Base-by-base conservation (phyloP, 2,113 vertebrate species). In the Acanthisitta chloris region DNA sequence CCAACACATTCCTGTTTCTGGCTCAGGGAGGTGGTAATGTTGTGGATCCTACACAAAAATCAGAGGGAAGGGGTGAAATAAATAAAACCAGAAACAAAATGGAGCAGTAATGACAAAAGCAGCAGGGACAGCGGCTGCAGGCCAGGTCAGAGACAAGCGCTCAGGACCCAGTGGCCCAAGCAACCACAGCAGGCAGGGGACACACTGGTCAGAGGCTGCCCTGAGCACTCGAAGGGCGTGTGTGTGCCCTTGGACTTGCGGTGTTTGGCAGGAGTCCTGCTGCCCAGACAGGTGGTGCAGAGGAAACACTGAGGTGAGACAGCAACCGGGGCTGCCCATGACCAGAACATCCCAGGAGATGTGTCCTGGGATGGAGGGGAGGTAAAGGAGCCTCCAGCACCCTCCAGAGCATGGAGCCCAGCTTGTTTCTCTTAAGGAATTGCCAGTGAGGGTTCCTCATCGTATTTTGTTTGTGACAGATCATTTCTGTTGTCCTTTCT, bases 391-490 rank as follows among this genome's bases (percentile, higher is more conserved):
- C 23, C 43, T 23, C 28, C 20, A 23, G 43, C 43, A 40, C 33
- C 43, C 8, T 16, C 52, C 17, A 5, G 14, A 10, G 14, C 17
- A 6, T 10, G 6, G 57, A 78, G 61, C 65, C 59, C 1, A 3
- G 43, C 16, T 48, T 14, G 5, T 19, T 17, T 28, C 33, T 48
- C 64, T 12, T 2, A 26, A 51, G 90, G 25, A 40, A 10, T 38
- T 7, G 12, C 67, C 1, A 0, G 3, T 4, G 52, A 12, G 62
- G 3, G 17, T 3, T 59, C 59, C 78, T 72, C 2, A 4, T 10
- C 1, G 0, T 8, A 4, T 34, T 59, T 76, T 31, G 2, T 1
- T 57, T 24, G 42, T 0, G 1, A 25, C 5, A n/a, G 48, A 14
- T 14, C 26, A n/a, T 31, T 54, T 38, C 5, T 4, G 12, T 7